phyloP scores from a whole-genome alignment of 1,140 invertebrate genomes.

The Vollenhovia emeryi region DNA sequence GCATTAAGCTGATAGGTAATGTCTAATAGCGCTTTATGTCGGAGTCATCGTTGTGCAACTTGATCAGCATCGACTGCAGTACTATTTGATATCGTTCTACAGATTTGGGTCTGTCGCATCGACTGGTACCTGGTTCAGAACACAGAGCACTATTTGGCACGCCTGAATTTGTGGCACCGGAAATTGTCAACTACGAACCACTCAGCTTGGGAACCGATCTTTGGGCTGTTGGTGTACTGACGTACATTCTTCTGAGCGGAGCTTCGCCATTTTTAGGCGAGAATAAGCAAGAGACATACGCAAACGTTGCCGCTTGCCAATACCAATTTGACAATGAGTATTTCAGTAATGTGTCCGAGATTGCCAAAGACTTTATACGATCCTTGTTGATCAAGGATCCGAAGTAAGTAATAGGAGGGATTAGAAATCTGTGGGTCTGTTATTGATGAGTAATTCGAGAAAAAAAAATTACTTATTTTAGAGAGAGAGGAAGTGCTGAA shows the following conservation, averaged over 20 bases:
- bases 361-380: conserved; percentile 88
- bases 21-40: neutral
- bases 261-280: conserved; percentile 89
- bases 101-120: conserved; percentile 89
- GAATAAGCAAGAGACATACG: conserved; percentile 88
- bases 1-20: conserved; percentile 86
- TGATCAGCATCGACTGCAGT: neutral
- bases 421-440: conserved; percentile 1
- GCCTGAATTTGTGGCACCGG: conserved; percentile 88
- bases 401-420: conserved; percentile 81
- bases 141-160: conserved; percentile 87
- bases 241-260: conserved; percentile 89
- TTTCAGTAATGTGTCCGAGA: conserved; percentile 86
- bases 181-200: conserved; percentile 90
- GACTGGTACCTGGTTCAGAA: conserved; percentile 85
- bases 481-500: conserved; percentile 87
- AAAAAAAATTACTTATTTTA: conserved; percentile 72
- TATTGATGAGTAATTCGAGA: neutral
- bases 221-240: conserved; percentile 90
- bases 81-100: conserved; percentile 43
- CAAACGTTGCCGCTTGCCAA: conserved; percentile 89
- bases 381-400: conserved; percentile 87
- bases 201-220: conserved; percentile 89
- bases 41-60: neutral
- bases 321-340: conserved; percentile 89